Percentiles rank a stretch among this genome's conserved stretches.
phyloP scores from a whole-genome alignment of 2,113 vertebrate species.

The Syrrhaptes paradoxus region DNA sequence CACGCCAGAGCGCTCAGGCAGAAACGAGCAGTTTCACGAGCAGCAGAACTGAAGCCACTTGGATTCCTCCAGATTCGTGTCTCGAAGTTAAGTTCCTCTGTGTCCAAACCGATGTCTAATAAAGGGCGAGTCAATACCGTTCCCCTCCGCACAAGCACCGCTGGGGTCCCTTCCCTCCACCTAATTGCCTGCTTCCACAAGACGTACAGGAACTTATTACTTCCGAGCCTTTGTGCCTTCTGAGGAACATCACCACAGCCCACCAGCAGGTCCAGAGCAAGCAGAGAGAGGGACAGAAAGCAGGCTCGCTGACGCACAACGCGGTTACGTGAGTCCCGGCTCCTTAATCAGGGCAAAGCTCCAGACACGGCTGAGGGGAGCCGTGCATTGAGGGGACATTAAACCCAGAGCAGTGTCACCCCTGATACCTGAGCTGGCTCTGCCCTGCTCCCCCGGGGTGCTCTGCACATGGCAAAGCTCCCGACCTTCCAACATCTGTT shows the following conservation, averaged over 20 bases:
- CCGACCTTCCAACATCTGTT: conserved; percentile 52
- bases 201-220: conserved; percentile 58
- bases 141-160: neutral
- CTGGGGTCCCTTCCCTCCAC: conserved; percentile 1
- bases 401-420: neutral
- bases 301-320: neutral
- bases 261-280: neutral
- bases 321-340: accelerated
- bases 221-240: conserved; percentile 46
- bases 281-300: neutral
- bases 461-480: neutral
- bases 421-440: neutral
- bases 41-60: neutral
- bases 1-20: neutral
- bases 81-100: neutral
- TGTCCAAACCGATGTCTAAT: conserved; percentile 38
- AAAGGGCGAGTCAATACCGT: conserved; percentile 41
- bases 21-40: neutral
- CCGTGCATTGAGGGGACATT: neutral
- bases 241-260: neutral
- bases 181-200: conserved; percentile 52
- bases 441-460: neutral
- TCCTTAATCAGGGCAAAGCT: neutral
- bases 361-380: neutral
- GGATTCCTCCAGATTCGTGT: neutral